Evolutionary conservation across 2,797 vertebrate species (phyloP), one percentile per base, ranked within the genome.

Genomic region (Sebastes dallii): DNA sequence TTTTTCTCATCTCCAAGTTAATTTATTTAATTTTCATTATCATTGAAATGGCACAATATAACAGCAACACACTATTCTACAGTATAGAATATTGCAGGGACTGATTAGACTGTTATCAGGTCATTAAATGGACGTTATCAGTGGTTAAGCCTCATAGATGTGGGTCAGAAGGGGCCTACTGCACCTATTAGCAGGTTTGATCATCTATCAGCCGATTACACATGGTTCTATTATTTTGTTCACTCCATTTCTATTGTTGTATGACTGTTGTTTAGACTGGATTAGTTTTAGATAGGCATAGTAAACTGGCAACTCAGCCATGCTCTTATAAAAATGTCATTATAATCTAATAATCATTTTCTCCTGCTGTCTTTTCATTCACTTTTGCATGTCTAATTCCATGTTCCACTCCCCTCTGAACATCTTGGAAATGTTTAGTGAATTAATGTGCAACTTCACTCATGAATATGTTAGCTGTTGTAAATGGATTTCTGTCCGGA

Each of bases 401-500:
- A 52, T 52, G 68, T 60, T n/a, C 54, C 9, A 0, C 6, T 54
- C 5, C 5, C 6, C 27, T 69, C 42, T 66, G 42, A 66, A 34
- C 24, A 32, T 25, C 18, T 27, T 59, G 1, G n/a, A 34, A 42
- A 39, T 71, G 22, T 46, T 39, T 2, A 55, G 11, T n/a, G 24
- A 42, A 65, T 58, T 29, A 27, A 54, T 29, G 13, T 52, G 1
- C 56, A 52, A 10, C 9, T 55, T 62, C 3, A 25, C n/a, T 24
- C 16, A 24, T 66, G 3, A 36, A 61, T 65, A 2, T 68, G 12
- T 46, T n/a, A 22, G 25, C n/a, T 75, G 32, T 76, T 72, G 29
- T 81, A 74, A 34, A 75, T 80, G 34, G 14, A 73, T 56, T 62
- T 59, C 55, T 69, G 69, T 77, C 73, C 69, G 62, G 36, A 46